Evolutionary conservation across 2,113 vertebrate species (phyloP).

Genomic region (Aphyosemion australe): DNA sequence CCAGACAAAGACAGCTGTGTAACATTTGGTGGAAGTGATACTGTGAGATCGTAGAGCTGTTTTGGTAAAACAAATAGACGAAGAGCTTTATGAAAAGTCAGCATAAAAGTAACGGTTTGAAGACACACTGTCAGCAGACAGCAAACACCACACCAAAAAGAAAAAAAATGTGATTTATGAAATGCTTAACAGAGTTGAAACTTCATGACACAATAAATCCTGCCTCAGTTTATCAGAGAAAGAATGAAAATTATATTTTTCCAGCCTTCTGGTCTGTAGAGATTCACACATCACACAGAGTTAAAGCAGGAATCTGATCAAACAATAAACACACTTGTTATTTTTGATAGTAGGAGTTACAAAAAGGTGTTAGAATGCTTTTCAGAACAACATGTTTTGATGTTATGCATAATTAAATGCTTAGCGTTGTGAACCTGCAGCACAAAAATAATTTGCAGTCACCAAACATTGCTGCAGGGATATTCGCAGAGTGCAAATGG

Average conservation of each 20-base stretch:
- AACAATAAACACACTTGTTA: slow-evolving; percentile 8
- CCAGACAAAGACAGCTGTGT: background rate
- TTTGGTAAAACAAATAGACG: background rate
- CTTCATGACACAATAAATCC: slow-evolving; percentile 36
- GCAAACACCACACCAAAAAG: slow-evolving; percentile 17
- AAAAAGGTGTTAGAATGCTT: slow-evolving; percentile 18
- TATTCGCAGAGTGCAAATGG: slow-evolving; percentile 55
- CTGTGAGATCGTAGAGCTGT: background rate
- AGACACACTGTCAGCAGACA: slow-evolving; percentile 22
- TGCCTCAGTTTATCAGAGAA: slow-evolving; percentile 25
- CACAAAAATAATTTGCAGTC: slow-evolving; percentile 35
- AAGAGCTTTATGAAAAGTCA: slow-evolving; percentile 15
- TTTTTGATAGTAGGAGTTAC: background rate
- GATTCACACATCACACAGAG: slow-evolving; percentile 11
- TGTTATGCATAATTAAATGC: slow-evolving; percentile 37
- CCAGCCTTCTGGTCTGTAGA: background rate
- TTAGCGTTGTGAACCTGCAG: slow-evolving; percentile 26
- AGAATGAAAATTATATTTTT: slow-evolving; percentile 20
- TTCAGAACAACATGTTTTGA: slow-evolving; percentile 35
- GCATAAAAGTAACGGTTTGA: slow-evolving; percentile 26
- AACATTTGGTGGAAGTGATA: background rate
- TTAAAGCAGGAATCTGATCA: slow-evolving; percentile 9
- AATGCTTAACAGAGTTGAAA: slow-evolving; percentile 37
- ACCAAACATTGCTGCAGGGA: slow-evolving; percentile 45
- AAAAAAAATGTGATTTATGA: slow-evolving; percentile 29